A percentile compares a stretch with the other conserved stretches of the same genome.
Evolutionary conservation across 2,888 invertebrate species (phyloP).

Genomic region (Pilophorus perplexus): DNA sequence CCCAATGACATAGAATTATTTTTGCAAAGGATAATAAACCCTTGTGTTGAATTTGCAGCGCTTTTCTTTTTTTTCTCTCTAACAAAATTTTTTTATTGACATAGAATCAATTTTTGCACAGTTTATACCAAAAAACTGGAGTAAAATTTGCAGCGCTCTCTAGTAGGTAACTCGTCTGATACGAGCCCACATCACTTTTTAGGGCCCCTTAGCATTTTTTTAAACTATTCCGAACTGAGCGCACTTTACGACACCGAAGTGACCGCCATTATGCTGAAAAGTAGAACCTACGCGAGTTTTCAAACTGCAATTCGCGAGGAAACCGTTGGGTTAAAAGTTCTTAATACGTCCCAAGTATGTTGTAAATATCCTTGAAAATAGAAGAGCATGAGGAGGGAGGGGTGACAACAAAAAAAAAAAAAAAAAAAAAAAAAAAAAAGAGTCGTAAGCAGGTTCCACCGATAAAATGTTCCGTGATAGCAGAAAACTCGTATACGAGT

Average conservation of each 20-base stretch:
- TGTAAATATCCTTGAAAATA: neutral
- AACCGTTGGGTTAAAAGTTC: neutral
- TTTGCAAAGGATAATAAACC: no score
- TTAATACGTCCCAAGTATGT: conserved; percentile 10
- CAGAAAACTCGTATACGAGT: neutral
- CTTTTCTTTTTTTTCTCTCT: no score
- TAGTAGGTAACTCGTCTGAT: no score
- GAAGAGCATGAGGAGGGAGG: neutral
- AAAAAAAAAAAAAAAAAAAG: neutral
- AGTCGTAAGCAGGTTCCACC: neutral
- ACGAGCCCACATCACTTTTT: no score
- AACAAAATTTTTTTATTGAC: no score
- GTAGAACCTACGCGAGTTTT: neutral
- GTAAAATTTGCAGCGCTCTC: no score
- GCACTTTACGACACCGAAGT: neutral
- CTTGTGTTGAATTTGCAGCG: no score
- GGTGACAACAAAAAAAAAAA: neutral
- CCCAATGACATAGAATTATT: no score
- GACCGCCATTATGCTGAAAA: neutral
- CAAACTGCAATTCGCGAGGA: neutral
- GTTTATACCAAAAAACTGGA: no score
- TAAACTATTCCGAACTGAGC: no score
- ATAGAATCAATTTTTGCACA: no score
- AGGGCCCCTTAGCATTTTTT: no score
- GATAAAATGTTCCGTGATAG: conserved; percentile 13